Conservation (phyloP, 1,140 invertebrate species). For the Trachelipus rathkii region DNA sequence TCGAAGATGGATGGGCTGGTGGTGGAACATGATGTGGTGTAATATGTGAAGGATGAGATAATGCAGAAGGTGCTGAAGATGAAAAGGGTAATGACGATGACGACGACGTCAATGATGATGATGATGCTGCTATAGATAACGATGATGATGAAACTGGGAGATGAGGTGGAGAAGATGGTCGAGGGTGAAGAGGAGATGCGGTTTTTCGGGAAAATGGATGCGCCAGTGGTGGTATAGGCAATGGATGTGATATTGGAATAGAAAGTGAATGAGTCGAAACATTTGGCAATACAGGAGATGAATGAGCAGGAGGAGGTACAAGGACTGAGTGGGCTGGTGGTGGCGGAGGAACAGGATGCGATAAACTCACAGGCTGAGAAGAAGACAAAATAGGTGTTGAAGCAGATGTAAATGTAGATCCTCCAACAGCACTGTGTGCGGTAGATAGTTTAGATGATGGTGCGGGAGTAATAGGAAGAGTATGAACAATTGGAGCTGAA, state of each 20-base stretch:
- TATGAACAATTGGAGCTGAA: background rate
- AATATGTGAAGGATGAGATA: background rate
- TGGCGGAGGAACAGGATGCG: background rate
- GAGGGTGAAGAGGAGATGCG: background rate
- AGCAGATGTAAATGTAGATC: background rate
- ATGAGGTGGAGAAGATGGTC: background rate
- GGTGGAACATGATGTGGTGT: background rate
- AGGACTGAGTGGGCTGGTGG: background rate
- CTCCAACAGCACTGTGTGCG: background rate
- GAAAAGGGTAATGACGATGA: background rate
- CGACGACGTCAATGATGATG: too few relatives aligned
- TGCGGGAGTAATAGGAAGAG: background rate
- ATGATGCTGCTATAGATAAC: too few relatives aligned
- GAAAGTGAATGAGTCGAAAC: background rate
- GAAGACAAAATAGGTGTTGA: conserved; percentile 16
- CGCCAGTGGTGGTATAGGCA: background rate
- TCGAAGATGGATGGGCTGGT: background rate
- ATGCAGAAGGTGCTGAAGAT: background rate
- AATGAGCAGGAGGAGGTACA: conserved; percentile 27
- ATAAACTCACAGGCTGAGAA: background rate
- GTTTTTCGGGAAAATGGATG: background rate
- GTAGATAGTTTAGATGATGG: background rate
- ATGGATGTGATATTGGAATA: background rate
- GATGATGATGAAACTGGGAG: background rate
- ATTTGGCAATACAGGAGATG: conserved; percentile 16